Conservation (phyloP, 2,113 vertebrate species). For the Paralichthys olivaceus region DNA sequence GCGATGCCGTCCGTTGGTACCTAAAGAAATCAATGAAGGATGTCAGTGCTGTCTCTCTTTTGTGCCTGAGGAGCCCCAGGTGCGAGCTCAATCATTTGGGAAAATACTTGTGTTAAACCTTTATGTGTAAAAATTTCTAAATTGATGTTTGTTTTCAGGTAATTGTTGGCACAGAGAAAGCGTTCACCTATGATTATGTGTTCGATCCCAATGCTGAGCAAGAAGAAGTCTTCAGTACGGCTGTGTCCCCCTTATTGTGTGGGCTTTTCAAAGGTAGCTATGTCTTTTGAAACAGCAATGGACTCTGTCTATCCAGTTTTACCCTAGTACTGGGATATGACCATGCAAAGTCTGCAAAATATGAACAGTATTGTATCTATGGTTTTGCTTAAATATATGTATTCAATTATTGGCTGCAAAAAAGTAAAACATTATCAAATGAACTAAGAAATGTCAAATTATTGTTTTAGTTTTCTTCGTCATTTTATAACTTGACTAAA, state of each 20-base stretch:
- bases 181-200: slow-evolving; percentile 94
- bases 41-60: slow-evolving; percentile 93
- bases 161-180: slow-evolving; percentile 90
- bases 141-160: slow-evolving; percentile 80
- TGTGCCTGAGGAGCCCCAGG: slow-evolving; percentile 90
- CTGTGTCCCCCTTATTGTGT: slow-evolving; percentile 86
- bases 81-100: slow-evolving; percentile 50
- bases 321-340: not conserved
- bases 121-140: not conserved
- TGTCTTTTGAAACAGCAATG: not conserved
- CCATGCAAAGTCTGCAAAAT: not conserved
- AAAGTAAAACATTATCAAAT: not conserved
- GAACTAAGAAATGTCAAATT: not conserved
- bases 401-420: not conserved
- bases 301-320: not conserved
- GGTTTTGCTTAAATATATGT: not conserved
- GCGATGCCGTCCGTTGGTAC: slow-evolving; percentile 91
- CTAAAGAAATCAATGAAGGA: slow-evolving; percentile 90
- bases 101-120: not conserved
- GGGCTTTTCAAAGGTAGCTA: slow-evolving; percentile 93
- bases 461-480: not conserved
- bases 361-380: not conserved
- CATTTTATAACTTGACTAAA: not conserved
- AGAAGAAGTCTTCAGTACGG: slow-evolving; percentile 91
- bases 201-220: slow-evolving; percentile 93